Base-by-base conservation (phyloP, 1,140 invertebrate genomes). In the Lordiphosa mommai region DNA sequence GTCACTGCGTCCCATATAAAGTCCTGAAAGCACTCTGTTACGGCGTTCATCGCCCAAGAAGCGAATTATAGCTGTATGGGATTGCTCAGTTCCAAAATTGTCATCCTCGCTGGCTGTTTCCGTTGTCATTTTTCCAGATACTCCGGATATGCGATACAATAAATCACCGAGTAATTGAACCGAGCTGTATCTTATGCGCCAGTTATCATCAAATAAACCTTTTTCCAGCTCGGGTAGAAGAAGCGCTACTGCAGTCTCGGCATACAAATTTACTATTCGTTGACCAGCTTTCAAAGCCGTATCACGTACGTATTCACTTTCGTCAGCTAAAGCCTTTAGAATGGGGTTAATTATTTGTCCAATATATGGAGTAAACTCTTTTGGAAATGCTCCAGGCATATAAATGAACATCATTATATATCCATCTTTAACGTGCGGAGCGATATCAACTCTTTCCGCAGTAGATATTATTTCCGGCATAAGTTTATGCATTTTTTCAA, bases 331-430 rank as follows among this genome's bases (percentile, higher is more conserved):
- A 7, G 98, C 98, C 90, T 98, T 97, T 7, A 99, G 90, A 74
- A 99, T 99, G 0, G 98, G 97, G 89, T 97, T 99, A 69, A 99
- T 97, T 57, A 99, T 99, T 87, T 97, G 95, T 0, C 97, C 96
- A 76, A 99, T 98, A 89, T 99, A 99, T 0, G 95, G 95, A 4
- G 96, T 95, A 88, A 99, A 99, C 79, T 98, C 96, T 41, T 94
- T 93, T 1, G 95, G 96, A 90, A 99, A 99, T 1, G 98, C 97
- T 58, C 95, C 94, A 0, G 99, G 99, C 93, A 99, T 96, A 89
- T 99, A 99, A 87, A 99, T 99, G 89, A 99, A 99, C 96, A 99
- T 97, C 96, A 99, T 99, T 40, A 99, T 99, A 90, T 99, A 99
- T 17, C 99, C 99, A 91, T 99, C 99, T 77, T 99, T 97, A 0